Conservation (phyloP, 2,113 vertebrate genomes). For the Elaphurus davidianus region DNA sequence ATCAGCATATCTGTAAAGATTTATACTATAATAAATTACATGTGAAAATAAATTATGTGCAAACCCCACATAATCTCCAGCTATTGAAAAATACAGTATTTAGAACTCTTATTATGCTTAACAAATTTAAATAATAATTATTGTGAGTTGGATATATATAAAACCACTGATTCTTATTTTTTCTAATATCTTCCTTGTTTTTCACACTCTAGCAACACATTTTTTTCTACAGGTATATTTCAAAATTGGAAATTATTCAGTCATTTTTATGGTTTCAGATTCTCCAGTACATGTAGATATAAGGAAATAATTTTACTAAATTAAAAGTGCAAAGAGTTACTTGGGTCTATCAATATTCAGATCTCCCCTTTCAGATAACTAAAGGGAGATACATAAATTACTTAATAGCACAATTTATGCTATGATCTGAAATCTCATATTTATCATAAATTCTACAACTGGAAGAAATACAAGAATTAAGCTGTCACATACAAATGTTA, state of each 20-base stretch:
- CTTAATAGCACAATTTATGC: background rate
- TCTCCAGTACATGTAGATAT: background rate
- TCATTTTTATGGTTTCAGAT: background rate
- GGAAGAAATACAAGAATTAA: background rate
- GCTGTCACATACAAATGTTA: background rate
- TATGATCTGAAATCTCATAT: background rate
- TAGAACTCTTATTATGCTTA: background rate
- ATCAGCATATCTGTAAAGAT: background rate
- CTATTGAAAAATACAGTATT: background rate
- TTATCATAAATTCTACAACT: background rate
- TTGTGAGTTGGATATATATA: background rate
- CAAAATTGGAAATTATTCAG: background rate
- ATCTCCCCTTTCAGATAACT: background rate
- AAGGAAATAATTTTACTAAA: background rate
- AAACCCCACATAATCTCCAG: background rate
- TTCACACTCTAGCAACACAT: background rate
- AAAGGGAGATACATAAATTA: background rate
- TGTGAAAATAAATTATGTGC: background rate
- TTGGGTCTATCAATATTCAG: background rate
- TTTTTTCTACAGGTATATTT: background rate
- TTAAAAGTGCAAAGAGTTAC: background rate
- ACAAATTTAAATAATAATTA: background rate
- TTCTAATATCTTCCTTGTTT: background rate
- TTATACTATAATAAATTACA: background rate
- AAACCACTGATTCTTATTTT: background rate